Evolutionary conservation across 2,888 invertebrate genomes (phyloP).

Genomic region (Physocephala rufipes): DNA sequence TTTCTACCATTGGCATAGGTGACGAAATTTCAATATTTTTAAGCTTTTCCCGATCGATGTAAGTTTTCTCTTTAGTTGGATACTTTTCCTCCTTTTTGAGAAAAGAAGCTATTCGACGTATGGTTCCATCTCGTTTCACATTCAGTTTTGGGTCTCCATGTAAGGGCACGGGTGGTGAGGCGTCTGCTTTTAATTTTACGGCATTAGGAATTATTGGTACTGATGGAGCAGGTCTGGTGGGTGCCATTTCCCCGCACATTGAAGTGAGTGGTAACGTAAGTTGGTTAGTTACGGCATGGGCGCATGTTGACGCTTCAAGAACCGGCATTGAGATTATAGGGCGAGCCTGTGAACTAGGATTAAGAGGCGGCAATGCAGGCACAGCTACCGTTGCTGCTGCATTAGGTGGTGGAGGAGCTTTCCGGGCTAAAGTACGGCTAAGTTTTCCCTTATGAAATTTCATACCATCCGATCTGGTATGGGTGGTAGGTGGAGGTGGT

Average conservation of each 20-base stretch:
- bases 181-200: slow-evolving; percentile 66
- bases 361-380: slow-evolving; percentile 73
- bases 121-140: slow-evolving; percentile 72
- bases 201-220: slow-evolving; percentile 29
- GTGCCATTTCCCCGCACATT: slow-evolving; percentile 46
- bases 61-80: slow-evolving; percentile 72
- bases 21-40: slow-evolving; percentile 83
- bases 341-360: slow-evolving; percentile 72
- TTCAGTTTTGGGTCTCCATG: slow-evolving; percentile 61
- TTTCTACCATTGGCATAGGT: slow-evolving; percentile 72
- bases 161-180: slow-evolving; percentile 67
- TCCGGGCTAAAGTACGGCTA: slow-evolving; percentile 50
- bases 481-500: slow-evolving; percentile 71
- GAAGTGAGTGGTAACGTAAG: slow-evolving; percentile 52
- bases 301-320: slow-evolving; percentile 77
- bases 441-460: slow-evolving; percentile 40
- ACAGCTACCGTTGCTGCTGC: slow-evolving; percentile 48
- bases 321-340: slow-evolving; percentile 85
- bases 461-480: background rate
- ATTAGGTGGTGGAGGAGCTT: slow-evolving; percentile 47
- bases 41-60: slow-evolving; percentile 76
- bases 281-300: slow-evolving; percentile 64
- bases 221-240: slow-evolving; percentile 33
- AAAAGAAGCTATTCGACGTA: slow-evolving; percentile 81
- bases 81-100: slow-evolving; percentile 73